These are phyloP conservation scores for Agonopterix heracliana DNA, from an alignment of 2,888 invertebrate genomes.

Conservation along the genomic window DNA sequence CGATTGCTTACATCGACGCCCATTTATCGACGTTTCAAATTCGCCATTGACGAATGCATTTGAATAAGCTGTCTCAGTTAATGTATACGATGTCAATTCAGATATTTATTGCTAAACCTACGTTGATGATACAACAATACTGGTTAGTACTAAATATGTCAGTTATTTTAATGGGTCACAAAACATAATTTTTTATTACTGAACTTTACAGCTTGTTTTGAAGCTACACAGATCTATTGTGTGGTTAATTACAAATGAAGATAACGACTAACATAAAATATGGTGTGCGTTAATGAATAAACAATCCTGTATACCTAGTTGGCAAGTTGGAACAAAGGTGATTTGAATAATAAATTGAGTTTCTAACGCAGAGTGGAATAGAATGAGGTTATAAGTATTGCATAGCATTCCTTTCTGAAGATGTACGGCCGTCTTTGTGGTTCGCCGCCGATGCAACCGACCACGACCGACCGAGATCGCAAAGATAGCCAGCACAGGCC, in stretches of 20 bases:
- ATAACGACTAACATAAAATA: background rate
- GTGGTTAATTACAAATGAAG: constrained; percentile 29
- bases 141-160: constrained; percentile 22
- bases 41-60: constrained; percentile 40
- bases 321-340: constrained; percentile 5
- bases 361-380: constrained; percentile 12
- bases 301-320: background rate
- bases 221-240: constrained; percentile 25
- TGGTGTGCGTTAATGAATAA: too few relatives aligned
- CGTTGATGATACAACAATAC: constrained; percentile 17
- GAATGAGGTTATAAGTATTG: constrained; percentile 17
- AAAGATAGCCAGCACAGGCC: constrained; percentile 7
- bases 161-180: constrained; percentile 28
- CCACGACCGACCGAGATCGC: constrained; percentile 10
- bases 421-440: constrained; percentile 21
- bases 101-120: constrained; percentile 36
- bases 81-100: constrained; percentile 33
- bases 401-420: constrained; percentile 17
- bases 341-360: constrained; percentile 12
- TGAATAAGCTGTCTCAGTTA: constrained; percentile 35
- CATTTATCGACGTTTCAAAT: constrained; percentile 31
- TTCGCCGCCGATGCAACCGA: constrained; percentile 19
- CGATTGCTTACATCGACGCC: constrained; percentile 37
- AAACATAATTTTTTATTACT: constrained; percentile 30
- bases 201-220: constrained; percentile 25